Evolutionary conservation across 1,140 invertebrate species (phyloP).

Genomic region (Cydia strobilella): DNA sequence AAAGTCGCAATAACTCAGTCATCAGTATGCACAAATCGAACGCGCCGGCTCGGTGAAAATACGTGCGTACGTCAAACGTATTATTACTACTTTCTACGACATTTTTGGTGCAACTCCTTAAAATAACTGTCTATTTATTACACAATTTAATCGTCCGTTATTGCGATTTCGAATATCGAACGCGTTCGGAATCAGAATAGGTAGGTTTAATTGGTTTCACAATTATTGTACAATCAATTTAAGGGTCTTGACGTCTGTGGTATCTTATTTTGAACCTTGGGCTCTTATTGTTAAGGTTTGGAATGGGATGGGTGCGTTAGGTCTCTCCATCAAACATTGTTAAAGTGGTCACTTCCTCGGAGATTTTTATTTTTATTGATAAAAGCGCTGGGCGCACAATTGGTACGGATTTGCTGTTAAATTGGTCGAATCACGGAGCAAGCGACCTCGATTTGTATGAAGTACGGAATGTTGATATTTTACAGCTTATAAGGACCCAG

Average conservation of each 20-base stretch:
- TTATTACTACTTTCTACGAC: constrained; percentile 36
- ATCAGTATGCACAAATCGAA: constrained; percentile 26
- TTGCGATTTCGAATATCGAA: constrained; percentile 27
- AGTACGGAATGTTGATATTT: constrained; percentile 13
- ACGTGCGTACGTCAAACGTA: constrained; percentile 33
- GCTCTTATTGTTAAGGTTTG: neutral
- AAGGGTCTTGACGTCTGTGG: neutral
- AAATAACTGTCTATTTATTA: constrained; percentile 30
- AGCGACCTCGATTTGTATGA: constrained; percentile 33
- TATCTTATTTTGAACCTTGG: neutral
- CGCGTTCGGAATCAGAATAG: constrained; percentile 26
- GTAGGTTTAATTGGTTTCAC: constrained; percentile 31
- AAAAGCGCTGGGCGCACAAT: constrained; percentile 64
- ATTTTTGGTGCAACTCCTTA: constrained; percentile 31
- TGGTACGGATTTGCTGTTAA: constrained; percentile 69
- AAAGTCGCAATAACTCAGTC: constrained; percentile 22
- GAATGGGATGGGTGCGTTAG: neutral
- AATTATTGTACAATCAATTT: constrained; percentile 28
- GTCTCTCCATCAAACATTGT: constrained; percentile 31
- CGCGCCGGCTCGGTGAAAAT: constrained; percentile 22
- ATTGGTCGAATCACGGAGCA: constrained; percentile 52
- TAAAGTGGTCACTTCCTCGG: constrained; percentile 59
- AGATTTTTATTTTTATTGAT: constrained; percentile 76
- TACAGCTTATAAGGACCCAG: neutral
- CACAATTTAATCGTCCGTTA: constrained; percentile 17